Conservation (phyloP, 2,888 invertebrate species). For the Strigamia maritima region DNA sequence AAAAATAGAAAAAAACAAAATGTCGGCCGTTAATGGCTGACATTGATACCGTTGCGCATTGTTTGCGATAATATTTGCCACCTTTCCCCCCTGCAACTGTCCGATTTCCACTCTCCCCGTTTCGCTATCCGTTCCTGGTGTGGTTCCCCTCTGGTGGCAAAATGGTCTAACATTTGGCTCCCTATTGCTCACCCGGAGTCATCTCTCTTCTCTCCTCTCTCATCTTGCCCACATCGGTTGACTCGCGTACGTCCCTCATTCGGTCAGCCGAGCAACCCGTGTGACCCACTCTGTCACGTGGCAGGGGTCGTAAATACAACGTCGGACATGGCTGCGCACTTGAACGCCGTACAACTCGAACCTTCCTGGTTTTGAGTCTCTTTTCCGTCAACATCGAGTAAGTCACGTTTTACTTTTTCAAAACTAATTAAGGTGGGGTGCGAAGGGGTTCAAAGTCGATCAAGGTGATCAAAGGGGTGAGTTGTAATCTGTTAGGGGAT, state of each 20-base stretch:
- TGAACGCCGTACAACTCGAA: neutral
- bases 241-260: neutral
- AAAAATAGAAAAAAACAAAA: neutral
- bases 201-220: neutral
- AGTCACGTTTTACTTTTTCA: neutral
- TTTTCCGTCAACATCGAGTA: neutral
- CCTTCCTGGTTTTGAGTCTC: neutral
- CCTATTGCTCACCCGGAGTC: neutral
- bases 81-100: constrained; percentile 2
- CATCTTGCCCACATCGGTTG: neutral
- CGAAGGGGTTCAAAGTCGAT: too few relatives aligned
- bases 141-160: neutral
- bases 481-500: too few relatives aligned
- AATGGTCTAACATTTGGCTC: constrained; percentile 11
- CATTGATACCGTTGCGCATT: neutral
- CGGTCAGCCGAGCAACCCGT: neutral
- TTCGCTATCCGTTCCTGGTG: neutral
- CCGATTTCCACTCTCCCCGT: neutral
- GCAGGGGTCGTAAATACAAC: neutral
- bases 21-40: neutral
- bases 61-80: neutral
- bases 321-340: constrained; percentile 1
- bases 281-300: neutral
- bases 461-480: too few relatives aligned
- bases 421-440: neutral